Base-by-base conservation (phyloP, 2,888 invertebrate species). In the Periphyllus acericola region DNA sequence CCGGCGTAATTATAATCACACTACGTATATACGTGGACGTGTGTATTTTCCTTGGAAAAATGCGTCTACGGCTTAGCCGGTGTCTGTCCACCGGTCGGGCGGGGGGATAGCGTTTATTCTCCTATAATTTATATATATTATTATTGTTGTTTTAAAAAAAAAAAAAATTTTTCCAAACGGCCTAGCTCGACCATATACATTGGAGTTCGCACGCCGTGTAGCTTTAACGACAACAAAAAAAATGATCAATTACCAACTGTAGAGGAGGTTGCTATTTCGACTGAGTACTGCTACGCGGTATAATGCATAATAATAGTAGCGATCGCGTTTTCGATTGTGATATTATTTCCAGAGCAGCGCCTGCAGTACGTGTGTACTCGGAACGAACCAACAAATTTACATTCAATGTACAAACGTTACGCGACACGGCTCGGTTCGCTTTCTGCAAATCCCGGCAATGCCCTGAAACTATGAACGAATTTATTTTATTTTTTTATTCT, bases 321-420 rank as follows among this genome's bases (percentile, higher is more conserved):
- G 19, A 29, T 25, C 8, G 75, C 74, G 75, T 66, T 76, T 75
- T 76, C 40, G 75, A 83, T 83, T 60, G 83, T 66, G 40, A 46
- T 75, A 76, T 46, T 46, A 46, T 84, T 84, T 84, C 21, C 75
- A 74, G 71, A 82, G 52, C 71, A 82, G 52, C 71, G 82, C 71
- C 52, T 72, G 25, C 8, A 19, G 9, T n/a, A n/a, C n/a, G n/a
- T 55, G 29, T 29, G 11, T 68, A 29, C 52, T 4, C 40, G 68
- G 80, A 36, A 36, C 17, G 29, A 29, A 72, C 72, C 40, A 60
- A 75, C 75, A 60, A 76, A 84, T 84, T 84, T 84, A 84, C 83
- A 84, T 84, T 84, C 60, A 84, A 84, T 84, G 83, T 84, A 76
- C n/a, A 66, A 29, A 8, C 14, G 60, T 32, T 29, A 55, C 29